A percentile compares a stretch with the other conserved stretches of the same genome.
Evolutionary conservation across 2,888 invertebrate genomes (phyloP).

Genomic region (Masnerella sp.): DNA sequence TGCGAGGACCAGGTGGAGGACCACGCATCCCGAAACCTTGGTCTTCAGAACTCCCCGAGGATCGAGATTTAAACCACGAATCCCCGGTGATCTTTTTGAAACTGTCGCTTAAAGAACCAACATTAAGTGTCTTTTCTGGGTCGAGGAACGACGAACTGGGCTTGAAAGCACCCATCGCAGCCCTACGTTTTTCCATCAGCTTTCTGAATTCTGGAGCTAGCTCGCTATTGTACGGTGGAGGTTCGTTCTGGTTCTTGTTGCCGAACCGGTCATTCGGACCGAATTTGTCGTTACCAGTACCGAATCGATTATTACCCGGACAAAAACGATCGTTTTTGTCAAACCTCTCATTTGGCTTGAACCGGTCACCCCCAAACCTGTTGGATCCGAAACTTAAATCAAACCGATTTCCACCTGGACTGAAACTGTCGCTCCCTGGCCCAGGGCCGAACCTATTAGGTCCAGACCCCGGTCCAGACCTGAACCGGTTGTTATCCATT

Average conservation of each 20-base stretch:
- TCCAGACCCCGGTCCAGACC: no score
- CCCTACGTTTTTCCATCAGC: constrained; percentile 74
- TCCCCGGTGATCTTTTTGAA: constrained; percentile 73
- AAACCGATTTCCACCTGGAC: constrained; percentile 28
- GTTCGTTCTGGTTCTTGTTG: constrained; percentile 22
- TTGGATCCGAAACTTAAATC: constrained; percentile 20
- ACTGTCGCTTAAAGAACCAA: constrained; percentile 73
- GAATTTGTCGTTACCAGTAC: constrained; percentile 39
- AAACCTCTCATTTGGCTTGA: constrained; percentile 16
- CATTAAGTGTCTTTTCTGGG: constrained; percentile 63
- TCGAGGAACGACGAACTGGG: constrained; percentile 69
- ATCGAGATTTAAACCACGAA: constrained; percentile 60
- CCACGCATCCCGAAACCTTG: no score
- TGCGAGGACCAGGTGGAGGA: constrained; percentile 28
- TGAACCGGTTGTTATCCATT: constrained; percentile 57
- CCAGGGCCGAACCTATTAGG: constrained; percentile 35
- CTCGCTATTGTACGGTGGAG: constrained; percentile 33
- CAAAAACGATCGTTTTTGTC: constrained; percentile 40
- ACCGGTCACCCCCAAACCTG: constrained; percentile 18
- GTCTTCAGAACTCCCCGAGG: constrained; percentile 25
- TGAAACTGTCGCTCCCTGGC: constrained; percentile 33
- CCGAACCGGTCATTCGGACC: constrained; percentile 30
- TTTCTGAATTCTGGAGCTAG: constrained; percentile 73
- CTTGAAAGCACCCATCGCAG: constrained; percentile 72
- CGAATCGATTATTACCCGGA: constrained; percentile 58